phyloP scores from a whole-genome alignment of 2,797 vertebrate genomes.

The Myoxocephalus aenaeus region DNA sequence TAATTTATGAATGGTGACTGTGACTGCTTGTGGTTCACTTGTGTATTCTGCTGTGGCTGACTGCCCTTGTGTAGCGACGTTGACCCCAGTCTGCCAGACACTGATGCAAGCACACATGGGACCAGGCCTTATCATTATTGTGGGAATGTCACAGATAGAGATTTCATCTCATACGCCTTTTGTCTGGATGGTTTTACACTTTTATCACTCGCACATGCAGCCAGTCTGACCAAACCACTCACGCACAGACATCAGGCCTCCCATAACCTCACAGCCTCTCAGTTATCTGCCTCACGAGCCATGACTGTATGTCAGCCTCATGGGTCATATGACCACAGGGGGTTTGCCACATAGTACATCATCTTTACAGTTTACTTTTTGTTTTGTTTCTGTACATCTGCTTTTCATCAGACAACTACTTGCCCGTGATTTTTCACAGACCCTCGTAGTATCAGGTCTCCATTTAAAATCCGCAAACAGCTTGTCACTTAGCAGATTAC shows the following conservation, averaged over 20 bases:
- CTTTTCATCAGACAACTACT: conserved; percentile 65
- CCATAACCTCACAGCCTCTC: conserved; percentile 29
- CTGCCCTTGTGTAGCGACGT: background rate
- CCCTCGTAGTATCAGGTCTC: conserved; percentile 57
- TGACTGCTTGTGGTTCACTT: conserved; percentile 3
- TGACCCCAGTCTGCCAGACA: conserved; percentile 46
- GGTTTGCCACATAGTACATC: conserved; percentile 65
- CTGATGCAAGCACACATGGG: conserved; percentile 46
- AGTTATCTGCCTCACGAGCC: conserved; percentile 44
- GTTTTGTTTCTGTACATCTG: conserved; percentile 67
- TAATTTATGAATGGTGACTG: background rate
- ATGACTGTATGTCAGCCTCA: conserved; percentile 47
- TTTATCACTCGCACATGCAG: conserved; percentile 71
- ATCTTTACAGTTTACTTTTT: conserved; percentile 62
- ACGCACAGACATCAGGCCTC: conserved; percentile 40
- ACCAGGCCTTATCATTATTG: conserved; percentile 61
- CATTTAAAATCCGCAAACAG: conserved; percentile 48
- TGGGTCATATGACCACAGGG: conserved; percentile 38
- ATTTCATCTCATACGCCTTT: conserved; percentile 69
- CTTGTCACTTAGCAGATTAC: conserved; percentile 64
- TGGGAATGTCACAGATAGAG: conserved; percentile 65
- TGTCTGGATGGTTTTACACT: conserved; percentile 68
- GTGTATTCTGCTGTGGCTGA: conserved; percentile 11
- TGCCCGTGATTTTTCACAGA: conserved; percentile 60
- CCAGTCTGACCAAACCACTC: conserved; percentile 53